Evolutionary conservation across 2,888 invertebrate species (phyloP).

Genomic region (Parascotia fuliginaria): DNA sequence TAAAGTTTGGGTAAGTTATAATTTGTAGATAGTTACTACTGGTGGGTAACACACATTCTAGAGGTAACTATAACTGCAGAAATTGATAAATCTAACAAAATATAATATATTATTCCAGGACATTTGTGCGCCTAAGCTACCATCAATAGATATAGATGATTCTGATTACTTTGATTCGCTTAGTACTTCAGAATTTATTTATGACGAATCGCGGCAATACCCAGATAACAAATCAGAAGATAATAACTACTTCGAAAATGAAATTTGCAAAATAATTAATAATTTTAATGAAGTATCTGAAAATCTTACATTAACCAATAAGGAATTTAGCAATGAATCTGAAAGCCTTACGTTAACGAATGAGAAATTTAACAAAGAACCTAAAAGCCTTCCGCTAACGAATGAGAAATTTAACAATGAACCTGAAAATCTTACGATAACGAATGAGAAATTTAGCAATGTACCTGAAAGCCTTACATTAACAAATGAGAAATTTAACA

Average conservation of each 20-base stretch:
- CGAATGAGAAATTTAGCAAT: not conserved
- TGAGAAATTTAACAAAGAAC: not conserved
- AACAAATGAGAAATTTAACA: not conserved
- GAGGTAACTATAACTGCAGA: too few relatives aligned
- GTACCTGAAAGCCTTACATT: not conserved
- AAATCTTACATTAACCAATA: not conserved
- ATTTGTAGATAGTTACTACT: too few relatives aligned
- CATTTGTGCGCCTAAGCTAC: slow-evolving; percentile 30
- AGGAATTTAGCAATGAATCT: not conserved
- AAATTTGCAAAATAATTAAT: not conserved
- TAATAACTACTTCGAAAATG: not conserved
- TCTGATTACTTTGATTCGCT: not conserved
- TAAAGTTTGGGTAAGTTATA: slow-evolving; percentile 58
- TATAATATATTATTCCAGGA: slow-evolving; percentile 32
- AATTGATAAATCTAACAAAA: too few relatives aligned
- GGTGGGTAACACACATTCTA: too few relatives aligned
- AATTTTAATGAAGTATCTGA: not conserved
- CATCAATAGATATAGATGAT: not conserved
- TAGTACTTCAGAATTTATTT: not conserved
- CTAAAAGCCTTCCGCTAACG: not conserved
- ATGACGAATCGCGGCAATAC: not conserved
- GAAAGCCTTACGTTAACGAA: not conserved
- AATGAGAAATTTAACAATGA: not conserved
- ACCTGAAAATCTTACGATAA: not conserved
- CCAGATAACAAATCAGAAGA: not conserved